Percentiles rank a stretch among this genome's conserved stretches.
phyloP scores from a whole-genome alignment of 1,140 invertebrate genomes.

The Amphibalanus amphitrite region DNA sequence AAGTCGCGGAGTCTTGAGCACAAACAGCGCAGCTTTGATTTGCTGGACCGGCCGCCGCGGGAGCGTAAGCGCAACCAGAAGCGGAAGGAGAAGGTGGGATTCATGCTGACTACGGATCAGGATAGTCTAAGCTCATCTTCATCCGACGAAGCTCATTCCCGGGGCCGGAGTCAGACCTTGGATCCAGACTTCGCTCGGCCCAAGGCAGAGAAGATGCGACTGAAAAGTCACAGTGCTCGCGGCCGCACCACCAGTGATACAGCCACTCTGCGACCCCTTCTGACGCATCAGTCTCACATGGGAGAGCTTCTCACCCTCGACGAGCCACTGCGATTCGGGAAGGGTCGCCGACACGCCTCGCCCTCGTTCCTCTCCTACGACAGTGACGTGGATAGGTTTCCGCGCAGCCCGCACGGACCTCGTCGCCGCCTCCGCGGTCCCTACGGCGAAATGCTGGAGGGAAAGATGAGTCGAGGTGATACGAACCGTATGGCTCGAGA shows the following conservation, averaged over 20 bases:
- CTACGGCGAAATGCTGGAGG: slow-evolving; percentile 64
- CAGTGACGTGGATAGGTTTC: not conserved
- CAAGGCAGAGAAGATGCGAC: not conserved
- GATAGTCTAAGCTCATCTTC: not conserved
- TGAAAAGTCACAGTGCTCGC: not conserved
- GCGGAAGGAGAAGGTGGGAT: not conserved
- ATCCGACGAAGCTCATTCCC: not conserved
- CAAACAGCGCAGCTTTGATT: not conserved
- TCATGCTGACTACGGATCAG: not conserved
- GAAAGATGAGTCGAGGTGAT: slow-evolving; percentile 44
- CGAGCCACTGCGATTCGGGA: not conserved
- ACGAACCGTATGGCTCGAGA: not conserved
- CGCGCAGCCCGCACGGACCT: slow-evolving; percentile 21
- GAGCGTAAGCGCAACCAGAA: not conserved
- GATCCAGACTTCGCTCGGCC: not conserved
- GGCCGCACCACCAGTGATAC: not conserved
- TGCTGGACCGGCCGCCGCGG: not conserved
- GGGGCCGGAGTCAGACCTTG: not conserved
- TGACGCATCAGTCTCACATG: not conserved
- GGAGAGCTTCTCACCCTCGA: not conserved
- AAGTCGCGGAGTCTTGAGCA: not conserved
- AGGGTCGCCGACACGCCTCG: not conserved
- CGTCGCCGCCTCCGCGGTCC: slow-evolving; percentile 51
- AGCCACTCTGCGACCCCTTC: not conserved
- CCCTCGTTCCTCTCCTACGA: not conserved